Percentiles rank a stretch among this genome's conserved stretches.
These are phyloP conservation scores for Pygoscelis adeliae DNA, from an alignment of 2,113 vertebrate genomes.

Conservation along the genomic window DNA sequence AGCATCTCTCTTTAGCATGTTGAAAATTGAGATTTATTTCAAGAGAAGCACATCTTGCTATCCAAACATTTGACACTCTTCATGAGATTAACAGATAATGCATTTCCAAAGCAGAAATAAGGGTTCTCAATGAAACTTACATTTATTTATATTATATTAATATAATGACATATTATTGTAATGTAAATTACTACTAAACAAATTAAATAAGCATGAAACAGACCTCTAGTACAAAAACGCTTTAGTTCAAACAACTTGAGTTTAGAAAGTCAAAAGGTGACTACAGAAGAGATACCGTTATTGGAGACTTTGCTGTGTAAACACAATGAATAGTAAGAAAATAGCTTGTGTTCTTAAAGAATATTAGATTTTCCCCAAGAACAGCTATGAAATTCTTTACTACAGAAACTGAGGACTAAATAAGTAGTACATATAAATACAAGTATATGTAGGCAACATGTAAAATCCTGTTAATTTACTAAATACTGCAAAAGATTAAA, in stretches of 20 bases:
- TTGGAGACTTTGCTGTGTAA: neutral
- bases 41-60: neutral
- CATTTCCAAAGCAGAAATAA: neutral
- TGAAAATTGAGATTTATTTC: neutral
- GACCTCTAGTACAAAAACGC: neutral
- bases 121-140: neutral
- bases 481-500: rapidly evolving
- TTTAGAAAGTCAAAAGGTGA: neutral
- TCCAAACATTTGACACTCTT: neutral
- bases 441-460: neutral
- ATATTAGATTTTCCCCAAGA: neutral
- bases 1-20: neutral
- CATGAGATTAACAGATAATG: neutral
- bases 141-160: neutral
- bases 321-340: neutral
- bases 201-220: neutral
- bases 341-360: neutral
- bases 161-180: neutral
- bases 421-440: neutral
- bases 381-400: neutral
- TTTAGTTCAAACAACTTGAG: neutral
- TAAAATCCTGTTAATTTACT: neutral
- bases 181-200: neutral
- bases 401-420: neutral
- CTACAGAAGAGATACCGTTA: neutral